Conservation (phyloP, 1,140 invertebrate genomes). For the Drosophila bifasciata region DNA sequence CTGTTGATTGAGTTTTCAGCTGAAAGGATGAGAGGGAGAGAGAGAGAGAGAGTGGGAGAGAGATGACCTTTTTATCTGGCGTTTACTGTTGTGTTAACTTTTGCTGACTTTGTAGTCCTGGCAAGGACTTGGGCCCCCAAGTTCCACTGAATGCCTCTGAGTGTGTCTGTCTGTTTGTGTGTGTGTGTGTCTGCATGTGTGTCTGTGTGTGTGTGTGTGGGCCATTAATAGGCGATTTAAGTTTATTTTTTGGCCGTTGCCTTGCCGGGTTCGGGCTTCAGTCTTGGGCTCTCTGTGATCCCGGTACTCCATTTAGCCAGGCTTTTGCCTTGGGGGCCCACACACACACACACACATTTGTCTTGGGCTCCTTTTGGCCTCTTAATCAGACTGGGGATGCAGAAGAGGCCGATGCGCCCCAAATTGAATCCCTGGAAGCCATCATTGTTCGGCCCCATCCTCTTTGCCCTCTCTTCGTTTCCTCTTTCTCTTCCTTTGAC, state of each 20-base stretch:
- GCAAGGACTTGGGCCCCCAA: constrained; percentile 31
- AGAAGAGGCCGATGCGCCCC: neutral
- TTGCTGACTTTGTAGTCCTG: constrained; percentile 61
- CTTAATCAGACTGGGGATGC: constrained; percentile 31
- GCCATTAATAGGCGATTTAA: constrained; percentile 77
- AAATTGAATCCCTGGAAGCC: constrained; percentile 41
- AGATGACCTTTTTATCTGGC: constrained; percentile 14
- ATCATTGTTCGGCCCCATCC: constrained; percentile 49
- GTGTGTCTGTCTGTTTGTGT: constrained; percentile 5
- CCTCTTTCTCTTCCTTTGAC: neutral
- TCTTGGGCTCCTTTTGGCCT: constrained; percentile 36
- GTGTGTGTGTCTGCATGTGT: constrained; percentile 12
- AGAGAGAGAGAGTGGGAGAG: too few species aligned
- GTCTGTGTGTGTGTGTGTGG: constrained; percentile 15
- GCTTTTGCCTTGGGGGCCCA: neutral
- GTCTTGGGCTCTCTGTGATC: neutral
- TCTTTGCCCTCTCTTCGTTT: too few species aligned
- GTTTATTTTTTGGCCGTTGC: constrained; percentile 76
- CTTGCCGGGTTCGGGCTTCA: constrained; percentile 17
- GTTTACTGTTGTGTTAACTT: constrained; percentile 56
- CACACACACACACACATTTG: constrained; percentile 20
- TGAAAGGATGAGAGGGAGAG: constrained; percentile 1
- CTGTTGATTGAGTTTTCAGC: neutral
- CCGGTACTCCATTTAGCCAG: neutral
- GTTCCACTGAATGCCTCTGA: constrained; percentile 33